Evolutionary conservation across 1,140 invertebrate species (phyloP).

Genomic region (Pectinophora gossypiella): DNA sequence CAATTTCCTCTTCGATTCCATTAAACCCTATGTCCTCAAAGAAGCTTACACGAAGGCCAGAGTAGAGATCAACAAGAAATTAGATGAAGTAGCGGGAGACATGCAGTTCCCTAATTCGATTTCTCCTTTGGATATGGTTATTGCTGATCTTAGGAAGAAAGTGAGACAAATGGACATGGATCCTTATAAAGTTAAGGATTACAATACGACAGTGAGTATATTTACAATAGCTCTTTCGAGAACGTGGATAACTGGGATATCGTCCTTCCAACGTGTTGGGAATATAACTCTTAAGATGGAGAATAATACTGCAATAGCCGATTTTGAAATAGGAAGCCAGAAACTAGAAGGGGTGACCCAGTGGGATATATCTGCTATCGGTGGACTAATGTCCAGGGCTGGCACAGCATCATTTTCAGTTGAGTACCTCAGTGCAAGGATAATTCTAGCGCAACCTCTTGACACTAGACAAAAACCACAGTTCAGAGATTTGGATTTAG

Average conservation of each 20-base stretch:
- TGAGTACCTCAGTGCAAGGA: constrained; percentile 81
- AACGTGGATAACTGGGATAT: constrained; percentile 86
- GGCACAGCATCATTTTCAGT: constrained; percentile 85
- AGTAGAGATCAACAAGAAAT: constrained; percentile 79
- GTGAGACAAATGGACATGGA: constrained; percentile 83
- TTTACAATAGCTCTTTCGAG: constrained; percentile 81
- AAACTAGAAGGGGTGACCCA: constrained; percentile 83
- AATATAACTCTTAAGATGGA: constrained; percentile 84
- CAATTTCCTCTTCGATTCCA: constrained; percentile 88
- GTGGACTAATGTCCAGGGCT: constrained; percentile 80
- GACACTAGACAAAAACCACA: constrained; percentile 83
- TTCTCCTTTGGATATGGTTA: constrained; percentile 87
- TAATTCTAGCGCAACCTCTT: constrained; percentile 83
- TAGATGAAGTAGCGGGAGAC: constrained; percentile 80
- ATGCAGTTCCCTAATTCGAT: constrained; percentile 90
- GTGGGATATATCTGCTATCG: constrained; percentile 84
- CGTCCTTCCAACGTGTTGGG: constrained; percentile 87
- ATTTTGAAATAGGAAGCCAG: constrained; percentile 86
- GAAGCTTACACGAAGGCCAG: constrained; percentile 84
- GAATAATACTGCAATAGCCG: constrained; percentile 81
- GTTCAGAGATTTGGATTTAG: constrained; percentile 84
- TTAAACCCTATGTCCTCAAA: constrained; percentile 87
- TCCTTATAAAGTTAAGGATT: constrained; percentile 83
- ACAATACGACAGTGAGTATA: constrained; percentile 81
- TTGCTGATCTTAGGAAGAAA: constrained; percentile 83